Evolutionary conservation across 1,140 invertebrate genomes (phyloP).

Genomic region (Drosophila asahinai): DNA sequence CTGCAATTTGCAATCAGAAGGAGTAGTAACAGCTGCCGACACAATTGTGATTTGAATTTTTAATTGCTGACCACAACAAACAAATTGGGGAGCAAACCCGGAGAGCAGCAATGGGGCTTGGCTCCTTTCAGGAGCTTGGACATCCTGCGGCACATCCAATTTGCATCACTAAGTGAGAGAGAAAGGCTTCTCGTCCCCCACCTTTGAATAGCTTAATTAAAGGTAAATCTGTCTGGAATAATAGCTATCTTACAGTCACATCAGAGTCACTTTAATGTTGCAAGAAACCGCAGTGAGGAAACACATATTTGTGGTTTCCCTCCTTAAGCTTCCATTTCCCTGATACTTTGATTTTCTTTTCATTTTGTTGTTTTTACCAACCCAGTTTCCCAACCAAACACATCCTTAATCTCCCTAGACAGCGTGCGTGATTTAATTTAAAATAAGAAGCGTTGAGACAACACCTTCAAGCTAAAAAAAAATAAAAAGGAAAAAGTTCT

Average conservation of each 20-base stretch:
- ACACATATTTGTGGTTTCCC: not conserved
- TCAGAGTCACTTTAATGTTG: not conserved
- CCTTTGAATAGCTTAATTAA: constrained; percentile 5
- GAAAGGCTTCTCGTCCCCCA: not conserved
- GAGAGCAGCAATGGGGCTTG: not conserved
- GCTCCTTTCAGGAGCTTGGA: not conserved
- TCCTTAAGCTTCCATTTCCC: not conserved
- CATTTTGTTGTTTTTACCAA: not conserved
- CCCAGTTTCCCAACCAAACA: no score
- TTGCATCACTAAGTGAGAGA: constrained; percentile 17
- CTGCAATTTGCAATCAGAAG: constrained; percentile 23
- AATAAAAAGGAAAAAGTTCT: constrained; percentile 9
- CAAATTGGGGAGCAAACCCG: constrained; percentile 2
- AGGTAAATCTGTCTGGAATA: constrained; percentile 6
- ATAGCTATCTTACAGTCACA: not conserved
- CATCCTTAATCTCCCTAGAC: not conserved
- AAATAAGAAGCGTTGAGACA: constrained; percentile 21
- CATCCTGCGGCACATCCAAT: constrained; percentile 18
- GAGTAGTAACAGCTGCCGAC: not conserved
- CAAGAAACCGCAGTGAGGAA: not conserved
- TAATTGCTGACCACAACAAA: constrained; percentile 50
- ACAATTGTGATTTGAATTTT: constrained; percentile 46
- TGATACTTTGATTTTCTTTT: not conserved
- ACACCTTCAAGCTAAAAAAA: constrained; percentile 14
- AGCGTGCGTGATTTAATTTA: constrained; percentile 45